Evolutionary conservation across 2,797 vertebrate species (phyloP), one percentile per base, ranked within the genome.

Genomic region (Acanthornis magna): DNA sequence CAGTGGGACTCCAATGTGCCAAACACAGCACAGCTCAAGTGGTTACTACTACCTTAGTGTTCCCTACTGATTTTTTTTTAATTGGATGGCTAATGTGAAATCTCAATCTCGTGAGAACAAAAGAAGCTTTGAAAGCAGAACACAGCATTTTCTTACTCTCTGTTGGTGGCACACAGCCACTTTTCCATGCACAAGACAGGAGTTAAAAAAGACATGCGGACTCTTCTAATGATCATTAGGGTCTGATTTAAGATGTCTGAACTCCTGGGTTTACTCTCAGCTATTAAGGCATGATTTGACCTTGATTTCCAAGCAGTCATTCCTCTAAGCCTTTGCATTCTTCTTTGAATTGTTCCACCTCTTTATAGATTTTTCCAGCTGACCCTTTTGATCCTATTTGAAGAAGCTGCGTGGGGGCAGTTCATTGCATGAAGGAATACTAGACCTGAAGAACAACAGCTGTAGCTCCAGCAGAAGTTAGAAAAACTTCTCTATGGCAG

Each of bases 351-450:
- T 58, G 40, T 80, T 93, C 88, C 62, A 84, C n/a, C 43, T 90
- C 70, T 65, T 88, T 47, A 93, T 51, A 54, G 91, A 84, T 95
- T 95, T 91, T 96, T 90, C 88, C 68, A 17, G 70, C 47, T 93
- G 88, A 88, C 85, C 93, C 66, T 91, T 92, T 68, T 95, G 88
- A 95, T 91, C 65, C 70, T 78, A 40, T 75, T 67, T 88, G 93
- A 91, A 88, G 89, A 50, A 94, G 75, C 53, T 54, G 68, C 85
- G 87, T 43, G 38, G 42, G 77, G 73, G 68, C 38, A 80, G 27
- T 51, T 83, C 50, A 27, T 47, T 36, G 25, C 11, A 10, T 32
- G 58, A 79, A 91, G 76, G 82, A 83, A 78, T 65, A 95, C 62
- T n/a, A 68, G 40, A n/a, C 38, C 73, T 83, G 79, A 96, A 80